Evolutionary conservation across 2,797 vertebrate genomes (phyloP).

Genomic region (Spheniscus humboldti): DNA sequence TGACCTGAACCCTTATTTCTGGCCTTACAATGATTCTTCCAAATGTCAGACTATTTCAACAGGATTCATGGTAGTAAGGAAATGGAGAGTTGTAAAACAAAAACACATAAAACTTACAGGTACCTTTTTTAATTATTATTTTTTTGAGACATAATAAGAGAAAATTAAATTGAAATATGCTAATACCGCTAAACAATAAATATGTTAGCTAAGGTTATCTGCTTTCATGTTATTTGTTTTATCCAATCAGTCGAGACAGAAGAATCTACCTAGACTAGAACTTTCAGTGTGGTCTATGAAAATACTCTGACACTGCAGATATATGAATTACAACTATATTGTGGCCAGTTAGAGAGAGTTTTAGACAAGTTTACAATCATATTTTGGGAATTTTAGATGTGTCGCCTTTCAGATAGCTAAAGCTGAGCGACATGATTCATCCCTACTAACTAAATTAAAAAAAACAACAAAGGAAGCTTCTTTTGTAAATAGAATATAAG

Average conservation of each 20-base stretch:
- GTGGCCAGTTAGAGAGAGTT: neutral
- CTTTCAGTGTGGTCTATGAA: neutral
- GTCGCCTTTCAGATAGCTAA: neutral
- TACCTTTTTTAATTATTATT: neutral
- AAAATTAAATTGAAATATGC: neutral
- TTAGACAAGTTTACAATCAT: neutral
- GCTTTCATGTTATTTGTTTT: neutral
- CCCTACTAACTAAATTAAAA: neutral
- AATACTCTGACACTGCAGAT: neutral
- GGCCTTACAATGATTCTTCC: neutral
- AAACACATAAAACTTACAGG: neutral
- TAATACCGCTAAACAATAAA: neutral
- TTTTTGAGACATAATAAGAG: neutral
- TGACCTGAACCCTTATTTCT: neutral
- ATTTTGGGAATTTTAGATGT: neutral
- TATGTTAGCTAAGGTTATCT: neutral
- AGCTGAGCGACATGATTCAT: neutral
- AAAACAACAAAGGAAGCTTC: neutral
- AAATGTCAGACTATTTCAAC: neutral
- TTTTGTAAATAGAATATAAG: neutral
- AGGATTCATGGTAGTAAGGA: neutral
- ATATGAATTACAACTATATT: neutral
- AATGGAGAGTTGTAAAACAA: neutral
- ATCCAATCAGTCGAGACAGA: neutral
- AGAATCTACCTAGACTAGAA: neutral